These are phyloP conservation scores for Brachionus rotundiformis DNA, from an alignment of 1,140 invertebrate species.

Conservation along the genomic window DNA sequence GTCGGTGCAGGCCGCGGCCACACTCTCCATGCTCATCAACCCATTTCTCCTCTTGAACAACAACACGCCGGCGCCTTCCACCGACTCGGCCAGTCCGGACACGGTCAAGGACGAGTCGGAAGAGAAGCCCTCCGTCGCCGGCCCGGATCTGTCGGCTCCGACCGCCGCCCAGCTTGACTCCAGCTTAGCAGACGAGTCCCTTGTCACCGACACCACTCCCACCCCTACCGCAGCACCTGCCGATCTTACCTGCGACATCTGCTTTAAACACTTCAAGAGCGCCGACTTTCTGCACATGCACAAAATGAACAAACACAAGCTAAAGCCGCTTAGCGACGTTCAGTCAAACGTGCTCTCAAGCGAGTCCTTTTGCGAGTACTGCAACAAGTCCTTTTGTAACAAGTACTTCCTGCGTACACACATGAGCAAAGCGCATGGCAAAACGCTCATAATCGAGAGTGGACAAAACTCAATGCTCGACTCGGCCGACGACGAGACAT, in stretches of 20 bases:
- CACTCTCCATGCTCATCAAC: conserved; percentile 25
- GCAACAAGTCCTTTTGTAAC: conserved; percentile 51
- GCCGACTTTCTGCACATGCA: conserved; percentile 45
- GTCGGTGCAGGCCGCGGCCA: conserved; percentile 28
- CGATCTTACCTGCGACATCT: conserved; percentile 4
- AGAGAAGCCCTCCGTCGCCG: background rate
- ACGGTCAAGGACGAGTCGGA: background rate
- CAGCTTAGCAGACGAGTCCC: background rate
- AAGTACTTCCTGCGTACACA: conserved; percentile 50
- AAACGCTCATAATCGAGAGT: conserved; percentile 44
- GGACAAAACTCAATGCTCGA: background rate
- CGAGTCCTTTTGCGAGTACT: conserved; percentile 46
- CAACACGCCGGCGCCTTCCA: background rate
- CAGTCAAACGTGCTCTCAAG: conserved; percentile 20
- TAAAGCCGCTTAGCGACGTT: conserved; percentile 21
- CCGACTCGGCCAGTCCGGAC: background rate
- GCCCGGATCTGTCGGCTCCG: too few relatives aligned
- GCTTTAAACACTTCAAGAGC: conserved; percentile 11
- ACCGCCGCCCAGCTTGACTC: too few relatives aligned
- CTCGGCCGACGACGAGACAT: conserved; percentile 42
- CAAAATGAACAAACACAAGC: conserved; percentile 46
- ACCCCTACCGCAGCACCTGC: background rate
- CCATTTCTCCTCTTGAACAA: conserved; percentile 3
- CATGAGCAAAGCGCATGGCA: conserved; percentile 49
- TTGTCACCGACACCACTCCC: background rate